Evolutionary conservation across 2,113 vertebrate species (phyloP), one percentile per base, ranked within the genome.

Genomic region (Coturnix japonica): DNA sequence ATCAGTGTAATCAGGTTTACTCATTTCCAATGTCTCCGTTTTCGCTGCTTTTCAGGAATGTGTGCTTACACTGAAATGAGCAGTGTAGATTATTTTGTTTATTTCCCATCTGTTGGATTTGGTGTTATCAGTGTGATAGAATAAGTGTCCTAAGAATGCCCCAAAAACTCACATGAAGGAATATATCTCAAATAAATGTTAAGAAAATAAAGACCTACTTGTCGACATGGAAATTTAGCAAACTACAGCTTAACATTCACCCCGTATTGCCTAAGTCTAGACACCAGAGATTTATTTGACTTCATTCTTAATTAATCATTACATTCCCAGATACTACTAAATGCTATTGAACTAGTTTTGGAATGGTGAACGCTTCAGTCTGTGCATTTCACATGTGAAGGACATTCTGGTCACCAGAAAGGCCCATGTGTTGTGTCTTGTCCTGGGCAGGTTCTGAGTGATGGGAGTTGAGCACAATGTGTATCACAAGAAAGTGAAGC

Each of bases 101-200:
- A 19, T 76, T 94, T 92, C 85, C 77, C 84, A 70, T 80, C 74
- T 91, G 78, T 78, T 93, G 44, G 64, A 57, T 90, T 87, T 91
- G 28, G 76, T 91, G 39, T 81, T 91, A 94, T 64, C 73, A 66
- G 47, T 41, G 49, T 85, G 74, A 71, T 57, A 3, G 44, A 87
- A 51, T 60, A 69, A 66, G 33, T 95, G 72, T 70, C 64, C 74
- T 92, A 66, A 73, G 56, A 90, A 67, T 79, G 67, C 85, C 78
- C 81, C 41, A 26, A 28, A 28, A 85, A 74, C 49, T 64, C 69
- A 39, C 60, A 85, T 82, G 70, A 59, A 75, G 63, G 22, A 54
- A 56, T 76, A 16, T 85, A 43, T 85, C 56, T 89, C 85, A 46
- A 80, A 82, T 76, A 92, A 89, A 73, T 77, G 35, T 63, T 92